Percentiles rank a stretch among this genome's conserved stretches.
These are phyloP conservation scores for Takifugu flavidus DNA, from an alignment of 2,113 vertebrate genomes.

Conservation along the genomic window DNA sequence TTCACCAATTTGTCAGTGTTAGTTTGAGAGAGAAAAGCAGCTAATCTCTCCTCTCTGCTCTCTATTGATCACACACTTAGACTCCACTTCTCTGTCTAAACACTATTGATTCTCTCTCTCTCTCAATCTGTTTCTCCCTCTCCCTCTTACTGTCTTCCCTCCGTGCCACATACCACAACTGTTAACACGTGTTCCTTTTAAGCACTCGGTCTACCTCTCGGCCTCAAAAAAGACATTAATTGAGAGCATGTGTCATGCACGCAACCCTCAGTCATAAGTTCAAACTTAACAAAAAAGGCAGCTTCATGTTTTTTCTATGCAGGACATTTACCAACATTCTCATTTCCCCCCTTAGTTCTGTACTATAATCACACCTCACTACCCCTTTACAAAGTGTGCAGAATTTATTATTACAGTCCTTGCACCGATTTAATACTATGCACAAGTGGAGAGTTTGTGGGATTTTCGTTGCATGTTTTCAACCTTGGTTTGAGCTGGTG, in stretches of 20 bases:
- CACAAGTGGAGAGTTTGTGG: no score
- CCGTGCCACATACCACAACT: slow-evolving; percentile 51
- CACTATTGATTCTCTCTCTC: slow-evolving; percentile 75
- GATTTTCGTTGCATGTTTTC: slow-evolving; percentile 1
- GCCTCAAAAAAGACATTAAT: slow-evolving; percentile 22
- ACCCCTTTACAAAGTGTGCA: no score
- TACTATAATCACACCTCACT: no score
- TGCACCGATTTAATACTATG: no score
- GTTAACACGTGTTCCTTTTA: slow-evolving; percentile 50
- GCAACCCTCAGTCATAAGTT: slow-evolving; percentile 6
- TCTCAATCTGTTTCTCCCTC: slow-evolving; percentile 56
- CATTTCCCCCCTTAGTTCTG: no score
- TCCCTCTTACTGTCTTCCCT: slow-evolving; percentile 43
- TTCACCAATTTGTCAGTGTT: slow-evolving; percentile 79
- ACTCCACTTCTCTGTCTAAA: slow-evolving; percentile 78
- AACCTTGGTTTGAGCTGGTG: slow-evolving; percentile 13
- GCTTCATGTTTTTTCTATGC: not conserved
- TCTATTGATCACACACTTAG: slow-evolving; percentile 79
- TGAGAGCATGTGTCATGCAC: slow-evolving; percentile 10
- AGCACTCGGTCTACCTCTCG: slow-evolving; percentile 14
- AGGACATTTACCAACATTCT: no score
- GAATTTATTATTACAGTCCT: no score
- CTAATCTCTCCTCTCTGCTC: slow-evolving; percentile 77
- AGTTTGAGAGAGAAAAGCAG: slow-evolving; percentile 79
- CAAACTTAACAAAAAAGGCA: slow-evolving; percentile 13